Base-by-base conservation (phyloP, 2,888 invertebrate genomes). In the Agonopterix arenella region DNA sequence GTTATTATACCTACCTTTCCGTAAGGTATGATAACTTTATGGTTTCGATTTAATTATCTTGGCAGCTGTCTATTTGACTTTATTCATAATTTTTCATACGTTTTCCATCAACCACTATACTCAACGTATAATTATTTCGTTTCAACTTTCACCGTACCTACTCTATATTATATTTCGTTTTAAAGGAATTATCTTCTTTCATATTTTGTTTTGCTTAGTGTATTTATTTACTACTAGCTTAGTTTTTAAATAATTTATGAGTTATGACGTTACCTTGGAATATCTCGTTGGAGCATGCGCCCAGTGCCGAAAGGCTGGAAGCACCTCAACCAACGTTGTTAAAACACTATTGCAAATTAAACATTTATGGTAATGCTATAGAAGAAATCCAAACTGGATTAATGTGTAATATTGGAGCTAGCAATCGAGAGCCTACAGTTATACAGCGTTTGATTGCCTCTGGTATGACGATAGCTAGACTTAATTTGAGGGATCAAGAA, bases 191-290 rank as follows among this genome's bases (percentile, higher is more conserved):
- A 16, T 18, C 18, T 18, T 13, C 4, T 18, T 18, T 18, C 18
- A 18, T 18, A 18, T 18, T 18, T 18, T 18, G 18, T 18, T 18
- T 18, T 18, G 1, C 18, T 18, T 18, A 2, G 18, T 18, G 4
- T 18, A 18, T 4, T 4, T 18, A 18, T 18, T 16, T 16, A 18
- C 2, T 18, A 3, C 3, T 18, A 18, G 18, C 18, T 3, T 18
- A 18, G 18, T 18, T 18, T 18, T 18, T 18, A 4, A 18, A 18
- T 4, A 4, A 4, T 18, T 18, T 18, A 18, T 18, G 18, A 38
- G 40, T n/a, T 38, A 85, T 88, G 85, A 63, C 86, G 11, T 62
- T 88, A 37, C 88, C 89, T 1, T 89, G 89, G 89, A 83, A 89
- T 59, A 77, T 88, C 54, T 80, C 86, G 9, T 60, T 88, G 44